Percentiles rank a stretch among this genome's conserved stretches.
Conservation (phyloP, 2,113 vertebrate genomes). For the Equus przewalskii region DNA sequence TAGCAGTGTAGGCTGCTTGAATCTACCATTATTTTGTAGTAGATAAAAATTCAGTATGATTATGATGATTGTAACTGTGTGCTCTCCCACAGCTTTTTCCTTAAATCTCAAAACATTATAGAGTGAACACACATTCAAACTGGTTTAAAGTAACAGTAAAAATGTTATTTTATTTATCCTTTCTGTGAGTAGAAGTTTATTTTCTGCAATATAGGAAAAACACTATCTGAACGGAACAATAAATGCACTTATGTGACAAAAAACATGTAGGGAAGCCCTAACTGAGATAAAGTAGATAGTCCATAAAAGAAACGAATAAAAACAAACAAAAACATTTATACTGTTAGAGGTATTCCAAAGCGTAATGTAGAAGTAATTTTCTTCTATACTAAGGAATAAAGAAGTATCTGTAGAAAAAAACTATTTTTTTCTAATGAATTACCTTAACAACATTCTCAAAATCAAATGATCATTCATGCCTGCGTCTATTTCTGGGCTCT, state of each 20-base stretch:
- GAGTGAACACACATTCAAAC: neutral
- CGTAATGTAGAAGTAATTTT: neutral
- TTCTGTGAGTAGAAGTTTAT: neutral
- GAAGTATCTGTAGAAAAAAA: neutral
- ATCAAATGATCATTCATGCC: neutral
- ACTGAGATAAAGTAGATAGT: neutral
- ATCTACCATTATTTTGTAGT: conserved; percentile 53
- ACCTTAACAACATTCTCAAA: neutral
- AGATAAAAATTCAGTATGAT: conserved; percentile 1
- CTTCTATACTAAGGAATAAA: neutral
- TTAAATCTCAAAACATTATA: neutral
- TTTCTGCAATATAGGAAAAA: neutral
- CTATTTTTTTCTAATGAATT: neutral
- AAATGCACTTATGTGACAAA: neutral
- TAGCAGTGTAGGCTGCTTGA: conserved; percentile 54
- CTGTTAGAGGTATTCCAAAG: neutral
- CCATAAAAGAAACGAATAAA: neutral
- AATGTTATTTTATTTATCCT: neutral
- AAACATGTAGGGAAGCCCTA: neutral
- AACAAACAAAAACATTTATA: neutral
- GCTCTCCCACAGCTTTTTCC: neutral
- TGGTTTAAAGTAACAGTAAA: neutral
- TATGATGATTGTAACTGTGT: conserved; percentile 45
- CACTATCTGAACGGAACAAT: neutral
- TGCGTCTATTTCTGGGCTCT: neutral